phyloP scores from a whole-genome alignment of 2,797 vertebrate species.

The Uromys caudimaculatus region DNA sequence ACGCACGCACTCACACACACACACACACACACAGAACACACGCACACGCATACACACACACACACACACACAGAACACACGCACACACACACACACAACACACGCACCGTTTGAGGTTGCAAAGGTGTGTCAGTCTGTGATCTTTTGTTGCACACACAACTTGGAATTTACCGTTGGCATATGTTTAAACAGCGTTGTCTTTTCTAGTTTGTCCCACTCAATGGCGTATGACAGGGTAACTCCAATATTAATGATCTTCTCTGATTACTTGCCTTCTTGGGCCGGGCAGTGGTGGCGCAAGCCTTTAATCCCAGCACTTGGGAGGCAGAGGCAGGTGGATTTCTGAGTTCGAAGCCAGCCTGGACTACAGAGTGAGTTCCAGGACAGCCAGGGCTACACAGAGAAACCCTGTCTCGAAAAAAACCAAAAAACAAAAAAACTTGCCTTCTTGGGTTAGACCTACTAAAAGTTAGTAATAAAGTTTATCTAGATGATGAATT shows the following conservation, averaged over 20 bases:
- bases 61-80: background rate
- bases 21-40: fast-evolving
- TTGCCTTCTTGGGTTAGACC: background rate
- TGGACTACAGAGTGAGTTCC: no score
- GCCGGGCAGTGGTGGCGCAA: no score
- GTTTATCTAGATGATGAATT: constrained; percentile 18
- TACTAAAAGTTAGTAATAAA: background rate
- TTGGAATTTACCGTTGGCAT: background rate
- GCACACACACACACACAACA: background rate
- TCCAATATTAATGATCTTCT: background rate
- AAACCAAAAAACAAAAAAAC: no score
- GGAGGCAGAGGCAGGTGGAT: no score
- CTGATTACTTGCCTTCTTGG: background rate
- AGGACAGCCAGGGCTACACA: no score
- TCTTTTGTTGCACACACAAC: background rate
- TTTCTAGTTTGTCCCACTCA: constrained; percentile 12
- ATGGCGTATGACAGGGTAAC: background rate
- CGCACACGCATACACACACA: no score
- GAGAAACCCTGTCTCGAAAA: no score
- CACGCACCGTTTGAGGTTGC: background rate
- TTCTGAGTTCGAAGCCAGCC: no score
- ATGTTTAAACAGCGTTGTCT: background rate
- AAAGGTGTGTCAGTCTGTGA: background rate
- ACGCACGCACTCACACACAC: no score
- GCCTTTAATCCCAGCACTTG: no score